A percentile compares a stretch with the other conserved stretches of the same genome.
Evolutionary conservation across 2,888 invertebrate species (phyloP).

Genomic region (Amblyteles armatorius): DNA sequence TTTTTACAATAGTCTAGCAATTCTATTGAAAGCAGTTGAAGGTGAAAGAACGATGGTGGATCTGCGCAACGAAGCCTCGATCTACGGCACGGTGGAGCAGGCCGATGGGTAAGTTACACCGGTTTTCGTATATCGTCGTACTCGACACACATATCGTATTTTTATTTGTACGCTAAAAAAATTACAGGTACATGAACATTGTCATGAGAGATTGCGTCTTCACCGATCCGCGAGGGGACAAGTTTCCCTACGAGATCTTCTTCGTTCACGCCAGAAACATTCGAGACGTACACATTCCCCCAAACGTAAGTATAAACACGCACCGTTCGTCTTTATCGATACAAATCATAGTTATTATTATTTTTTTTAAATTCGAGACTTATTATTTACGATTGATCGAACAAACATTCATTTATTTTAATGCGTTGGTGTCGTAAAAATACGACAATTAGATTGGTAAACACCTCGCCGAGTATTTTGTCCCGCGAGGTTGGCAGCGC

Average conservation of each 20-base stretch:
- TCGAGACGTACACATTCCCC: slow-evolving; percentile 89
- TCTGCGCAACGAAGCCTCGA: slow-evolving; percentile 88
- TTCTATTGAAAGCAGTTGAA: slow-evolving; percentile 88
- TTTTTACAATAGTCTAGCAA: slow-evolving; percentile 87
- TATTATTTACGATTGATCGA: not conserved
- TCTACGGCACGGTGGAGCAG: slow-evolving; percentile 87
- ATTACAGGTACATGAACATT: slow-evolving; percentile 89
- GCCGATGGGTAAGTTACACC: slow-evolving; percentile 87
- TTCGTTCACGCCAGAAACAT: slow-evolving; percentile 89
- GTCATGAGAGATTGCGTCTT: slow-evolving; percentile 88
- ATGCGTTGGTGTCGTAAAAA: not conserved
- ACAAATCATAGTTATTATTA: too few relatives aligned
- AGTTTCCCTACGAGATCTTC: slow-evolving; percentile 87
- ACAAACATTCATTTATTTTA: not conserved
- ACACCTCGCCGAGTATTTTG: not conserved
- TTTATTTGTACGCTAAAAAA: not conserved
- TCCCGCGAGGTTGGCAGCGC: slow-evolving; percentile 3
- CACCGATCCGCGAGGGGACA: slow-evolving; percentile 87
- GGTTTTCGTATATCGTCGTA: slow-evolving; percentile 56
- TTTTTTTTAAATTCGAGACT: not conserved
- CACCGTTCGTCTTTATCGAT: not conserved
- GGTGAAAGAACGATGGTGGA: slow-evolving; percentile 88
- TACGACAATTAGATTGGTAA: not conserved
- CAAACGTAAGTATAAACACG: slow-evolving; percentile 77
- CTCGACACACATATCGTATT: not conserved